Conservation (phyloP, 2,888 invertebrate genomes). For the Encarsia formosa region DNA sequence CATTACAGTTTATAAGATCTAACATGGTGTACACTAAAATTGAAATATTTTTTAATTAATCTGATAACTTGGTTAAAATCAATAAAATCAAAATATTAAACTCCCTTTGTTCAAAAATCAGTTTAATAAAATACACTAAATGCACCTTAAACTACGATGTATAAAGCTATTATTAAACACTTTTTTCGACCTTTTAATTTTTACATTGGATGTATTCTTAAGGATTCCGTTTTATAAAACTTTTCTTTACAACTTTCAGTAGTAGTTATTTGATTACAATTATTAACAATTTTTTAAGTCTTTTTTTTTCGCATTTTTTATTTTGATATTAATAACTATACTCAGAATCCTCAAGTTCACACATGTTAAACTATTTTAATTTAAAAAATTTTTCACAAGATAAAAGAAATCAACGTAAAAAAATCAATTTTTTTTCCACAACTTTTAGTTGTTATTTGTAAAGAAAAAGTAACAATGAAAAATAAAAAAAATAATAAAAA, state of each 20-base stretch:
- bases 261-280: conserved; percentile 13
- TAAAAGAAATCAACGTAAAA: conserved; percentile 5
- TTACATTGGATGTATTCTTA: conserved; percentile 16
- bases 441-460: too few relatives aligned
- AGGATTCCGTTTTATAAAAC: conserved; percentile 18
- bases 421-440: too few relatives aligned
- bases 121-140: too few relatives aligned
- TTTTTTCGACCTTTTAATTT: conserved; percentile 25
- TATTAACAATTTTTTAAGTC: conserved; percentile 25
- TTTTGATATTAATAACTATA: conserved; percentile 10
- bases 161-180: conserved; percentile 27
- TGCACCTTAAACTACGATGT: conserved; percentile 20
- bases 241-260: conserved; percentile 14
- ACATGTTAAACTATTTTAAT: background rate
- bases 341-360: conserved; percentile 18
- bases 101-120: too few relatives aligned
- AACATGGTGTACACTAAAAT: too few relatives aligned
- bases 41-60: too few relatives aligned
- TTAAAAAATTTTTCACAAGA: background rate
- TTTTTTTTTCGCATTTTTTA: conserved; percentile 5
- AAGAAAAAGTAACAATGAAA: too few relatives aligned
- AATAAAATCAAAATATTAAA: too few relatives aligned
- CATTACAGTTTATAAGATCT: too few relatives aligned
- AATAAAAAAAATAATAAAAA: too few relatives aligned
- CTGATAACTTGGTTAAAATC: too few relatives aligned